These are phyloP conservation scores for Sinocyclocheilus grahami DNA, from an alignment of 2,113 vertebrate species.

Conservation along the genomic window DNA sequence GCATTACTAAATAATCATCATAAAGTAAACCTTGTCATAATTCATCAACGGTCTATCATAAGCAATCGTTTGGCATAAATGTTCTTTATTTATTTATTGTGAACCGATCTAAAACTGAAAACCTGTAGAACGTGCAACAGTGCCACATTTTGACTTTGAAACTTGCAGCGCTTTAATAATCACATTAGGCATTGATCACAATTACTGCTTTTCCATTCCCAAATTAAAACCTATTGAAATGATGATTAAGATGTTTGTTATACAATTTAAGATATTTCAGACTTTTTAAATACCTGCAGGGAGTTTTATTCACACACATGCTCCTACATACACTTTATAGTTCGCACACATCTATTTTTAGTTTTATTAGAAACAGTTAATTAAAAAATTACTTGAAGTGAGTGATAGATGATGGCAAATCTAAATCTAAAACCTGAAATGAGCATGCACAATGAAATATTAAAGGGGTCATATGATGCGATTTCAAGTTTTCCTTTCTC, in stretches of 20 bases:
- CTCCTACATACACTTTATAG: not conserved
- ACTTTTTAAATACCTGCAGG: not conserved
- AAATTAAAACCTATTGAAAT: not conserved
- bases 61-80: not conserved
- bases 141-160: not conserved
- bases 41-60: not conserved
- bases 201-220: not conserved
- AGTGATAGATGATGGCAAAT: not conserved
- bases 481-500: no score
- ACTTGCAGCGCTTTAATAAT: not conserved
- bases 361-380: no score
- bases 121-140: not conserved
- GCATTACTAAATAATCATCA: no score
- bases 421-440: not conserved
- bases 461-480: no score
- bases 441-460: not conserved
- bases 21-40: not conserved
- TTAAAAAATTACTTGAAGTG: not conserved
- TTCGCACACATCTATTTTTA: not conserved
- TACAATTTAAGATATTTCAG: not conserved
- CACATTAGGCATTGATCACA: not conserved
- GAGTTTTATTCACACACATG: not conserved
- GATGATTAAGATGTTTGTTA: not conserved
- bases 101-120: no score
- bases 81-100: not conserved